Evolutionary conservation across 2,888 invertebrate species (phyloP).

Genomic region (Lycia hirtaria): DNA sequence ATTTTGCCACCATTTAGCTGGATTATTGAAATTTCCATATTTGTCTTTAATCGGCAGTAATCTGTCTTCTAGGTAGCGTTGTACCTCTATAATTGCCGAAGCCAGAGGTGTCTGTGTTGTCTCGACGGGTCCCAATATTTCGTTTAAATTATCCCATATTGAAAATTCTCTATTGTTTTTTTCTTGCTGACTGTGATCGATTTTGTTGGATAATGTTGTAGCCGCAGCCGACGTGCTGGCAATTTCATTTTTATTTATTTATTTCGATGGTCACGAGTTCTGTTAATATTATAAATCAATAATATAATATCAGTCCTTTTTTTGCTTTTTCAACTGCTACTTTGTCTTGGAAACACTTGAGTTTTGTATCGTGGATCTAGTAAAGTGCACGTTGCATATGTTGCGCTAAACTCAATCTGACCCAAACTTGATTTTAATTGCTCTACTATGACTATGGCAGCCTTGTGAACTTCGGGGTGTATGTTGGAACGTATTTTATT

Average conservation of each 20-base stretch:
- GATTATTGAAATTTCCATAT: slow-evolving; percentile 31
- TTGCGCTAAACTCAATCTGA: slow-evolving; percentile 35
- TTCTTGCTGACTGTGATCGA: slow-evolving; percentile 1
- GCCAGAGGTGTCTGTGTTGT: slow-evolving; percentile 1
- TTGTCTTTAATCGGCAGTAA: slow-evolving; percentile 31
- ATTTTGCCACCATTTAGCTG: slow-evolving; percentile 39
- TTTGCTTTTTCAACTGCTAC: slow-evolving; percentile 34
- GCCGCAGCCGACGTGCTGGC: neutral
- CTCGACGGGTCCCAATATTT: slow-evolving; percentile 5
- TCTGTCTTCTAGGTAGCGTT: slow-evolving; percentile 34
- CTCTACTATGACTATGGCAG: slow-evolving; percentile 28
- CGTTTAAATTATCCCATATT: slow-evolving; percentile 6
- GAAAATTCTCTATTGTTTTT: slow-evolving; percentile 3
- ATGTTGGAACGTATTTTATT: slow-evolving; percentile 9
- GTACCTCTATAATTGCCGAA: slow-evolving; percentile 35
- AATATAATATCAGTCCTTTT: slow-evolving; percentile 21
- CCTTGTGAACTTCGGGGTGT: slow-evolving; percentile 3
- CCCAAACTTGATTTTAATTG: slow-evolving; percentile 23
- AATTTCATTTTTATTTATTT: slow-evolving; percentile 4
- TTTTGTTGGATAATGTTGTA: slow-evolving; percentile 5
- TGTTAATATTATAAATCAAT: no score
- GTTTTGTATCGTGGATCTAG: slow-evolving; percentile 38
- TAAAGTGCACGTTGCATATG: slow-evolving; percentile 40
- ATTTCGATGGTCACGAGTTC: slow-evolving; percentile 9
- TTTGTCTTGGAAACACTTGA: slow-evolving; percentile 28